Evolutionary conservation across 2,888 invertebrate species (phyloP).

Genomic region (Tenodera sinensis): DNA sequence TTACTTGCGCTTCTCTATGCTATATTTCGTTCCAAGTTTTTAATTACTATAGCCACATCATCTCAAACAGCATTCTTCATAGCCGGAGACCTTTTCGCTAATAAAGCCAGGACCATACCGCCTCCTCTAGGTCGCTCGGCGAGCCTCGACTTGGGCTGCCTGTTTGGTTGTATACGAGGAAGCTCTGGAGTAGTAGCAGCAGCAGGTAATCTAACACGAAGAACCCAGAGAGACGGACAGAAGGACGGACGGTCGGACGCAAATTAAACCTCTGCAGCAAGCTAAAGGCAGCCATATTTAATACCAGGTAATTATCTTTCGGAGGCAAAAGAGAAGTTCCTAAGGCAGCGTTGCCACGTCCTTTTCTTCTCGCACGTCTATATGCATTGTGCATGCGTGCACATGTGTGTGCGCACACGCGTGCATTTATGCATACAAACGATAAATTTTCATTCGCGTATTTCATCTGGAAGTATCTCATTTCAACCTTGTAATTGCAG

Average conservation of each 20-base stretch:
- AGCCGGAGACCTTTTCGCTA: not conserved
- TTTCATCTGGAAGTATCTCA: not conserved
- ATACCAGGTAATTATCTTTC: constrained; percentile 31
- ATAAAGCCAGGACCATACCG: not conserved
- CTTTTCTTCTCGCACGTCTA: not conserved
- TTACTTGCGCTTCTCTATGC: not conserved
- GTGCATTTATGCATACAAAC: not conserved
- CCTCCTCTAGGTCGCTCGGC: not conserved
- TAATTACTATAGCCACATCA: not conserved
- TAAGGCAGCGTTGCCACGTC: constrained; percentile 18
- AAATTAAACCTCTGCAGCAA: constrained; percentile 26
- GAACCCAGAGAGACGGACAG: not conserved
- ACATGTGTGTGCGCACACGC: not conserved
- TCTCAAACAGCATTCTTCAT: not conserved
- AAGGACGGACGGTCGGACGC: constrained; percentile 18
- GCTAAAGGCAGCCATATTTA: constrained; percentile 31
- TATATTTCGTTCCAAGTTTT: not conserved
- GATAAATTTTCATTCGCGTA: not conserved
- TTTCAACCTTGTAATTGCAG: not conserved
- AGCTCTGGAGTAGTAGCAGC: not conserved
- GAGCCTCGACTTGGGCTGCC: no score
- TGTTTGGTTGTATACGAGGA: not conserved
- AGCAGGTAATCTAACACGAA: not conserved
- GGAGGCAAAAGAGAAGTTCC: constrained; percentile 21
- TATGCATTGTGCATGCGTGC: not conserved